Conservation (phyloP, 2,888 invertebrate genomes). For the Dolichomitus sp. region DNA sequence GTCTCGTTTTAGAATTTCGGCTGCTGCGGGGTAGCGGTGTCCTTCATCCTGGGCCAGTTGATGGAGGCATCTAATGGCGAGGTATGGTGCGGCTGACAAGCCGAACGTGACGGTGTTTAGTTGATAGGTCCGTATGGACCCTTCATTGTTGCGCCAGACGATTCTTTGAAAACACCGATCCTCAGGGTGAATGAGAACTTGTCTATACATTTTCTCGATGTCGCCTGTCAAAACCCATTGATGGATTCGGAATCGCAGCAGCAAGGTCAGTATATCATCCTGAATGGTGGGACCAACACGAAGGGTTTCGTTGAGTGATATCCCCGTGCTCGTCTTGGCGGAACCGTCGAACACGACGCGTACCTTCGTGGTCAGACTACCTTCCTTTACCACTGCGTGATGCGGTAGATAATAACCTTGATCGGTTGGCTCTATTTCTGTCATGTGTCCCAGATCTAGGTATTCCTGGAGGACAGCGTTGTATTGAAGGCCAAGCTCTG, state of each 20-base stretch:
- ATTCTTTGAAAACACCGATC: slow-evolving; percentile 55
- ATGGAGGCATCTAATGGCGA: slow-evolving; percentile 53
- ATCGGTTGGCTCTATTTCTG: background rate
- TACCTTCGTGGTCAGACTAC: too few relatives aligned
- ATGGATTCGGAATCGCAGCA: slow-evolving; percentile 56
- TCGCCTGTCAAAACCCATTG: slow-evolving; percentile 44
- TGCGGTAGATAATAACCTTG: slow-evolving; percentile 64
- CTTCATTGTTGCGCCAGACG: slow-evolving; percentile 20
- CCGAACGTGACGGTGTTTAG: slow-evolving; percentile 62
- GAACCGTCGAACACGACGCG: too few relatives aligned
- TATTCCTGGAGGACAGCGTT: slow-evolving; percentile 49
- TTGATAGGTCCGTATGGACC: slow-evolving; percentile 3
- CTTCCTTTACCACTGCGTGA: slow-evolving; percentile 65
- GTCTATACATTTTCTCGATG: slow-evolving; percentile 63
- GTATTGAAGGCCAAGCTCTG: background rate
- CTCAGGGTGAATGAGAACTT: slow-evolving; percentile 35
- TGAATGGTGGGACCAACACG: slow-evolving; percentile 71
- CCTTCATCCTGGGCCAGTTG: slow-evolving; percentile 55
- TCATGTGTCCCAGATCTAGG: slow-evolving; percentile 44
- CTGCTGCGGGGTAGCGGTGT: slow-evolving; percentile 31
- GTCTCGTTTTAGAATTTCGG: slow-evolving; percentile 38
- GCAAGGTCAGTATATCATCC: slow-evolving; percentile 66
- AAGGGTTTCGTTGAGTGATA: slow-evolving; percentile 66
- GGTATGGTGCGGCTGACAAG: slow-evolving; percentile 50
- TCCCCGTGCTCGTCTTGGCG: slow-evolving; percentile 50